phyloP scores from a whole-genome alignment of 35 echinoderm and acorn worm genomes.

The Apostichopus californicus region DNA sequence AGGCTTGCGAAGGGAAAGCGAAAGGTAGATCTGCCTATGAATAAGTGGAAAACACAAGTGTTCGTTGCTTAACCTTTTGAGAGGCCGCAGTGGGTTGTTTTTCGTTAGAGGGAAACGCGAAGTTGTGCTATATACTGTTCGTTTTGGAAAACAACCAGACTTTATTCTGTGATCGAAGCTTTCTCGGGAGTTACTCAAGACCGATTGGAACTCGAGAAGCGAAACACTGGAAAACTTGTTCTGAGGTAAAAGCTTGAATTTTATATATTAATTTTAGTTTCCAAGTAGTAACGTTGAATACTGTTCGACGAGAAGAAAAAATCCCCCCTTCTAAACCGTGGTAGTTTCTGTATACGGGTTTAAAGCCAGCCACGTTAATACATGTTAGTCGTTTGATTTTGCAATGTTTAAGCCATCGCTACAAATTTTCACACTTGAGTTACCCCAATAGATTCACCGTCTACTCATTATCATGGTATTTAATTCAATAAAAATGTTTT shows the following conservation, averaged over 20 bases:
- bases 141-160: not conserved
- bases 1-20: constrained; percentile 40
- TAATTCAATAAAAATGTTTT: constrained; percentile 46
- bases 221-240: not conserved
- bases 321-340: not conserved
- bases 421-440: constrained; percentile 12
- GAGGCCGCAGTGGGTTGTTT: constrained; percentile 53
- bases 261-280: not conserved
- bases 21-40: constrained; percentile 9
- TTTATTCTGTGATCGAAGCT: not conserved
- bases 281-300: not conserved
- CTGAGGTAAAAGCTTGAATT: not conserved
- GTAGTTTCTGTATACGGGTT: not conserved
- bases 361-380: not conserved
- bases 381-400: not conserved
- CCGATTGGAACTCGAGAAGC: not conserved
- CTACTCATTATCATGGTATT: constrained; percentile 3
- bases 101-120: constrained; percentile 30
- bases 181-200: not conserved
- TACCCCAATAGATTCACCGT: not conserved
- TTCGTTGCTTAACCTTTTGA: constrained; percentile 46
- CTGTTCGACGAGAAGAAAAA: not conserved
- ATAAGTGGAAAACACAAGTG: constrained; percentile 51
- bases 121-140: not conserved
- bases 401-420: constrained; percentile 13